Percentiles rank a stretch among this genome's conserved stretches.
Evolutionary conservation across 2,888 invertebrate species (phyloP).

Genomic region (Ephialtes manifestator): DNA sequence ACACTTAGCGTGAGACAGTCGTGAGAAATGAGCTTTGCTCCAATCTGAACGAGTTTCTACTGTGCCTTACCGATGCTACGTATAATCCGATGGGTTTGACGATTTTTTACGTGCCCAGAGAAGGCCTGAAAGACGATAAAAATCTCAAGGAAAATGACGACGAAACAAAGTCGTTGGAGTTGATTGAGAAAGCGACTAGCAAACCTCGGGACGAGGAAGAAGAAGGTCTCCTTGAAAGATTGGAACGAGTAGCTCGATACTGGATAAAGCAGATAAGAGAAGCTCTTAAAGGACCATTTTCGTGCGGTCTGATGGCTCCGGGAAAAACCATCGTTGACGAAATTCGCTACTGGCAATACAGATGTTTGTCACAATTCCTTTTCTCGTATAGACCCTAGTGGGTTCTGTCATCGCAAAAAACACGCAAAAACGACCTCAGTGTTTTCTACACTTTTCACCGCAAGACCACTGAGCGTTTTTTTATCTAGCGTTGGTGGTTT

Average conservation of each 20-base stretch:
- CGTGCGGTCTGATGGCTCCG: constrained; percentile 69
- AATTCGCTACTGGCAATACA: constrained; percentile 84
- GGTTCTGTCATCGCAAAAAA: no score
- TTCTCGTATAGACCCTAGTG: no score
- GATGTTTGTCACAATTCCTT: constrained; percentile 80
- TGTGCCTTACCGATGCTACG: constrained; percentile 86
- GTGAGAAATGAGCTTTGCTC: constrained; percentile 86
- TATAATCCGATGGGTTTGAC: constrained; percentile 87
- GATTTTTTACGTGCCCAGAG: constrained; percentile 87
- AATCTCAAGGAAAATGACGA: not conserved
- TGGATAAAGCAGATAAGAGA: constrained; percentile 88
- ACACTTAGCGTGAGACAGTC: constrained; percentile 70
- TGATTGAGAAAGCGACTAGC: constrained; percentile 87
- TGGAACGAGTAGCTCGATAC: constrained; percentile 81
- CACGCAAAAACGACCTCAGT: no score
- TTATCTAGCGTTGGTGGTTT: no score
- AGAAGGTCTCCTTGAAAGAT: constrained; percentile 74
- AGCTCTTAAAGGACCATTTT: constrained; percentile 79
- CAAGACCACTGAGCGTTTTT: no score
- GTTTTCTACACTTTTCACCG: no score
- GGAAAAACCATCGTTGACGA: constrained; percentile 80
- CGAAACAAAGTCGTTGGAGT: constrained; percentile 12
- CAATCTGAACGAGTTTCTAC: constrained; percentile 87
- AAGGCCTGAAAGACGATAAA: constrained; percentile 81
- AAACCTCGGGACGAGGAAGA: constrained; percentile 55